Percentiles rank a stretch among this genome's conserved stretches.
Evolutionary conservation across 2,113 vertebrate species (phyloP).

Genomic region (Cyprinodon tularosa): DNA sequence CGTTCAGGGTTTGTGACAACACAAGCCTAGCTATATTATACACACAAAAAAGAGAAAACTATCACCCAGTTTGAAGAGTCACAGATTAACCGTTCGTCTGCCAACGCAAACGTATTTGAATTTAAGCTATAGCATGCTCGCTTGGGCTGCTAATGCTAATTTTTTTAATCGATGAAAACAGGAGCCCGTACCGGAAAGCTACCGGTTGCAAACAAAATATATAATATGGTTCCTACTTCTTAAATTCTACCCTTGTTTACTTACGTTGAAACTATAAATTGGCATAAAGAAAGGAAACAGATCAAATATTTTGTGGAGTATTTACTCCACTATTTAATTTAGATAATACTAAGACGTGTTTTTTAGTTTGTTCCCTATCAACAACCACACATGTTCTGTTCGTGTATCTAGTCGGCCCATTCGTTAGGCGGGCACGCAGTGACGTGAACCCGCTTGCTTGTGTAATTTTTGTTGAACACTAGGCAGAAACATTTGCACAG

Average conservation of each 20-base stretch:
- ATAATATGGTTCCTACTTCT: rapidly evolving
- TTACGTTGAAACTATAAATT: rapidly evolving
- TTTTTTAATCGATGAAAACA: constrained; percentile 21
- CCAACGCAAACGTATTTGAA: neutral
- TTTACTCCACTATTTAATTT: no score
- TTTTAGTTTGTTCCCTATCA: neutral
- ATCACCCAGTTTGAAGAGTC: neutral
- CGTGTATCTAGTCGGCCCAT: neutral
- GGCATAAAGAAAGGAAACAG: neutral
- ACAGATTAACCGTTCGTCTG: neutral
- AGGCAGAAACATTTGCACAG: neutral
- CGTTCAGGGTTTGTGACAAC: neutral
- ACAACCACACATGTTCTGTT: neutral
- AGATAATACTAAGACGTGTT: neutral
- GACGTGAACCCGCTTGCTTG: neutral
- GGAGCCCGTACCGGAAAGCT: neutral
- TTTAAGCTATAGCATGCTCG: neutral
- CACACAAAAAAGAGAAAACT: neutral
- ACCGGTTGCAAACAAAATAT: constrained; percentile 40
- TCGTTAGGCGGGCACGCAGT: neutral
- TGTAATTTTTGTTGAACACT: neutral
- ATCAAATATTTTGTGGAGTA: neutral
- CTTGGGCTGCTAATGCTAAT: constrained; percentile 35
- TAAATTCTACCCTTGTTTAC: neutral
- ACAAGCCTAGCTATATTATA: neutral